phyloP scores from a whole-genome alignment of 1,140 invertebrate genomes.

The Schmidtea mediterranea region DNA sequence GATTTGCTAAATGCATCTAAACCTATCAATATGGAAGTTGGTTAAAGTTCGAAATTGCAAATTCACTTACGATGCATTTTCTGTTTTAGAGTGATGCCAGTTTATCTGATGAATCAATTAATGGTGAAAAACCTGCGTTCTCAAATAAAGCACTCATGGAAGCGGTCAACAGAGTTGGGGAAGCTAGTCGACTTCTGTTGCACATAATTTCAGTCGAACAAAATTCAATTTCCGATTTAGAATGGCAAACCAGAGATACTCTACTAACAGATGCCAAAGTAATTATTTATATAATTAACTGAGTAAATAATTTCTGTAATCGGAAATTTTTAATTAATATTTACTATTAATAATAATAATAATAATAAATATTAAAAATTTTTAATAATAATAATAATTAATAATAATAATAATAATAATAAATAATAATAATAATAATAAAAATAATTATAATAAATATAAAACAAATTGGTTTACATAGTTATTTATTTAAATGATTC shows the following conservation, averaged over 20 bases:
- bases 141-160: constrained; percentile 33
- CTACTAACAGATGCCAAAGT: background rate
- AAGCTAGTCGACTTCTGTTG: constrained; percentile 18
- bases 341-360: too few relatives aligned
- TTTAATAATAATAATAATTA: too few relatives aligned
- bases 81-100: too few relatives aligned
- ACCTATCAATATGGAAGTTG: constrained; percentile 59
- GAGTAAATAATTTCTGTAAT: too few relatives aligned
- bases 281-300: background rate
- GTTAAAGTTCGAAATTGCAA: constrained; percentile 1
- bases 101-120: too few relatives aligned
- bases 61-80: background rate
- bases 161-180: constrained; percentile 1
- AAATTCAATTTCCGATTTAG: constrained; percentile 39
- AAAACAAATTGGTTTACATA: too few relatives aligned
- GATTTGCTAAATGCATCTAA: constrained; percentile 79
- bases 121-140: constrained; percentile 31
- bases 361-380: too few relatives aligned
- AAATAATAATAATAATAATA: too few relatives aligned
- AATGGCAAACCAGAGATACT: background rate
- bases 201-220: constrained; percentile 73
- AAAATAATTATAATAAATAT: too few relatives aligned
- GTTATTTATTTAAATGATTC: too few relatives aligned
- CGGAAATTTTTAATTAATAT: too few relatives aligned
- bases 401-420: too few relatives aligned